phyloP scores from a whole-genome alignment of 2,113 vertebrate species.

The Rhinoptilus africanus region DNA sequence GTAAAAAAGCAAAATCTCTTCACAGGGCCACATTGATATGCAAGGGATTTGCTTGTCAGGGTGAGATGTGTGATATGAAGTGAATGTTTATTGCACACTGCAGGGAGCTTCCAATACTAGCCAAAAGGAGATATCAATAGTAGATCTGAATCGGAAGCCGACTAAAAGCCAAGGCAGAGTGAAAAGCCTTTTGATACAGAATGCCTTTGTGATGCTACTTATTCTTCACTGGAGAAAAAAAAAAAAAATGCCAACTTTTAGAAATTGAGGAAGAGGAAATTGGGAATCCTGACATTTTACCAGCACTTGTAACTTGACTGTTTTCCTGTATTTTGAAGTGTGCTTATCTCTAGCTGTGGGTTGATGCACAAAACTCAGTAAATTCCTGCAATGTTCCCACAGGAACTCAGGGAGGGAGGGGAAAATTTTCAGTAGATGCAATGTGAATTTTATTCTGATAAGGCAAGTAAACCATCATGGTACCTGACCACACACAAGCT shows the following conservation, averaged over 20 bases:
- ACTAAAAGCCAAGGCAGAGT: conserved; percentile 22
- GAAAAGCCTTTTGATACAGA: conserved; percentile 33
- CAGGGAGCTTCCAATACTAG: conserved; percentile 47
- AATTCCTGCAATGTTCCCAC: neutral
- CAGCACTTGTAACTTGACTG: neutral
- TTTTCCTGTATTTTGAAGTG: neutral
- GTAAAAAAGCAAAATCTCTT: conserved; percentile 59
- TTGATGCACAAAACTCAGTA: neutral
- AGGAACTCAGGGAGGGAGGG: neutral
- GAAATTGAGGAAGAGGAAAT: neutral
- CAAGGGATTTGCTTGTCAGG: conserved; percentile 58
- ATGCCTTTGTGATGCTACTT: neutral
- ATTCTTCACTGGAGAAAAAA: neutral
- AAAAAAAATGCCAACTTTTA: neutral
- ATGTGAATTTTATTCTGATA: neutral
- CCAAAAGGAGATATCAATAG: conserved; percentile 40
- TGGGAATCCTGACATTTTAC: neutral
- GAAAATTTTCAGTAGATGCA: neutral
- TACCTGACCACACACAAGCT: neutral
- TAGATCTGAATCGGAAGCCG: conserved; percentile 38
- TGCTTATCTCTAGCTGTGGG: neutral
- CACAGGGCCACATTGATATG: conserved; percentile 59
- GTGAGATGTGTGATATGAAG: conserved; percentile 57
- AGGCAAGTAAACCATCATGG: neutral
- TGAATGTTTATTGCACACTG: conserved; percentile 60